phyloP scores from a whole-genome alignment of 2,113 vertebrate genomes.

The Cryptotis parvus region DNA sequence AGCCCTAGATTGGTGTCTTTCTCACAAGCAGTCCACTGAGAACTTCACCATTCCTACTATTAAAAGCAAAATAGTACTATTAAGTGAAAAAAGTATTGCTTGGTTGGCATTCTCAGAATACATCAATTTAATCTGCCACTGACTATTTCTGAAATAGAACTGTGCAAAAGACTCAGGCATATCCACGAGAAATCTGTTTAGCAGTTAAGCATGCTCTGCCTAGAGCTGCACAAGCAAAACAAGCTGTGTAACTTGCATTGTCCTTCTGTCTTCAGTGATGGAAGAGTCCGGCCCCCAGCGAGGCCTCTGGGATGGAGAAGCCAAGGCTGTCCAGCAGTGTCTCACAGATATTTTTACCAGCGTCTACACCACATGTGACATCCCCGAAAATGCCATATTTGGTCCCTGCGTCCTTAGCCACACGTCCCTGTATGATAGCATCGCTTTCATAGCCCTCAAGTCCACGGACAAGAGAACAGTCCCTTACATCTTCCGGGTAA shows the following conservation, averaged over 20 bases:
- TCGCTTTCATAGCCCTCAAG: constrained; percentile 98
- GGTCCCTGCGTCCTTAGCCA: constrained; percentile 97
- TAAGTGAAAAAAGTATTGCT: background rate
- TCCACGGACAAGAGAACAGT: constrained; percentile 97
- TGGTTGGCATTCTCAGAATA: constrained; percentile 48
- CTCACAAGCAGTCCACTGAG: background rate
- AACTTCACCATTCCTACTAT: background rate
- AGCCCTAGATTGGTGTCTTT: background rate
- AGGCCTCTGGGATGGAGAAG: constrained; percentile 95
- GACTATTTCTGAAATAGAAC: constrained; percentile 59
- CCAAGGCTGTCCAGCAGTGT: constrained; percentile 97
- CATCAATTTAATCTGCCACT: constrained; percentile 13
- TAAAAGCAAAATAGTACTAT: background rate
- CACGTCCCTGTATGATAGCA: constrained; percentile 98
- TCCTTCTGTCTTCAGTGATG: constrained; percentile 87
- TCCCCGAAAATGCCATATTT: constrained; percentile 97
- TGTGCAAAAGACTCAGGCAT: constrained; percentile 14
- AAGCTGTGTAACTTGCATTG: background rate
- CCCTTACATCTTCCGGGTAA: constrained; percentile 97
- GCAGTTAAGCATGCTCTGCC: background rate
- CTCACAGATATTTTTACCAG: constrained; percentile 99
- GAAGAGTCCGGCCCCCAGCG: constrained; percentile 94
- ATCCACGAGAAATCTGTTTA: constrained; percentile 45
- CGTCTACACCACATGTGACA: constrained; percentile 98
- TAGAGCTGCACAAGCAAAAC: background rate